Evolutionary conservation across 2,888 invertebrate species (phyloP).

Genomic region (Altica lythri): DNA sequence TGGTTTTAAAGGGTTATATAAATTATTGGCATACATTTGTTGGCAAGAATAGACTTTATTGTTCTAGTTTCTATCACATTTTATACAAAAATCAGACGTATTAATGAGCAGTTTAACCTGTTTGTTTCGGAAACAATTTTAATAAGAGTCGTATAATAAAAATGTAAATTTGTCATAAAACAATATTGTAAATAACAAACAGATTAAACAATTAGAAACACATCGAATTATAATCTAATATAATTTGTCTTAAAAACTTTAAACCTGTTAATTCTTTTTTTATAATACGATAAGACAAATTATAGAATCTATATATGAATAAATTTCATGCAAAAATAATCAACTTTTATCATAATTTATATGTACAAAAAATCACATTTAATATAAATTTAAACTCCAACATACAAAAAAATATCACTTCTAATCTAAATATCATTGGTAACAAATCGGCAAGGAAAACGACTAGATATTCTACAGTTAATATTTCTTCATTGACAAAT

Average conservation of each 20-base stretch:
- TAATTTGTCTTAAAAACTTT: not conserved
- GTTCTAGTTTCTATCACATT: constrained; percentile 26
- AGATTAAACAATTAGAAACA: not conserved
- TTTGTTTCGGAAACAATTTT: not conserved
- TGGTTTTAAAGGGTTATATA: too few relatives aligned
- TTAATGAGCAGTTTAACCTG: constrained; percentile 5
- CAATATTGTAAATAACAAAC: not conserved
- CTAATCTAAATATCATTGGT: constrained; percentile 35
- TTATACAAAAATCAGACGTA: constrained; percentile 15
- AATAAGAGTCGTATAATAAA: not conserved
- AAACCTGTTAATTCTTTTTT: not conserved
- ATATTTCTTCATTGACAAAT: too few relatives aligned
- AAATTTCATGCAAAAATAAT: constrained; percentile 22
- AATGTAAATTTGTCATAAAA: not conserved
- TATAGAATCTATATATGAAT: constrained; percentile 6
- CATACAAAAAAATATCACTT: constrained; percentile 36
- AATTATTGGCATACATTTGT: too few relatives aligned
- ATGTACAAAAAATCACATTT: constrained; percentile 20
- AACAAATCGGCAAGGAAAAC: constrained; percentile 21
- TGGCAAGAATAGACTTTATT: constrained; percentile 30
- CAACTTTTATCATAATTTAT: constrained; percentile 14
- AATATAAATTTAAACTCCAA: constrained; percentile 17
- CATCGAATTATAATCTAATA: not conserved
- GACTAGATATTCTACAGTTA: constrained; percentile 20
- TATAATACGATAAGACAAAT: not conserved